Evolutionary conservation across 2,888 invertebrate genomes (phyloP), one percentile per base, ranked within the genome.

Genomic region (Agriopis marginaria): DNA sequence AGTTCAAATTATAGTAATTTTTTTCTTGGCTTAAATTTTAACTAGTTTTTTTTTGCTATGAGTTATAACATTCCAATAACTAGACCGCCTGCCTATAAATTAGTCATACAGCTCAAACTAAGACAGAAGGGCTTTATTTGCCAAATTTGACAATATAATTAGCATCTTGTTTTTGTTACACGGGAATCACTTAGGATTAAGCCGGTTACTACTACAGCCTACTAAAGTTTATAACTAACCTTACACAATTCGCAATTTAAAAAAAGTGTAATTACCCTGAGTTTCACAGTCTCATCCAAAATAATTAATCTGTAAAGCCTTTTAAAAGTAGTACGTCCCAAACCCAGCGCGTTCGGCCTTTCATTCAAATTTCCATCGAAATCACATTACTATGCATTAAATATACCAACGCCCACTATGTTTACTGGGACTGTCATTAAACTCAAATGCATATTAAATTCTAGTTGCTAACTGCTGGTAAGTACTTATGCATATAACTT

Each of bases 321-420:
- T 59, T 63, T 39, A 51, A 64, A 68, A 64, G 55, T 59, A 53
- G 56, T 54, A 45, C 45, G 32, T 68, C 17, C 54, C 50, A 60
- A 68, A 64, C 6, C 50, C 60, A 47, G 58, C 70, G 64, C 63
- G 63, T 59, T 74, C 68, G 67, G 73, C 69, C 68, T 68, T 73
- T 71, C 69, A 75, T 75, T 77, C 73, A 72, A 71, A 79, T 80
- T 79, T 77, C 78, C 79, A 79, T 81, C 77, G 78, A 75, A 77
- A 75, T 73, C 74, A 75, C 80, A 84, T 86, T 85, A 83, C 78
- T 84, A 86, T 86, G 80, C 84, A 85, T 84, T 79, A 77, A 75
- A 73, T 71, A 72, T 73, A 59, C 56, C 54, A 55, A 61, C 65
- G 51, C 68, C 63, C 56, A 70, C 67, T 59, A 47, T 64, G 71